Percentiles rank a stretch among this genome's conserved stretches.
phyloP scores from a whole-genome alignment of 2,113 vertebrate genomes.

The Calyptommatus sinebrachiatus region DNA sequence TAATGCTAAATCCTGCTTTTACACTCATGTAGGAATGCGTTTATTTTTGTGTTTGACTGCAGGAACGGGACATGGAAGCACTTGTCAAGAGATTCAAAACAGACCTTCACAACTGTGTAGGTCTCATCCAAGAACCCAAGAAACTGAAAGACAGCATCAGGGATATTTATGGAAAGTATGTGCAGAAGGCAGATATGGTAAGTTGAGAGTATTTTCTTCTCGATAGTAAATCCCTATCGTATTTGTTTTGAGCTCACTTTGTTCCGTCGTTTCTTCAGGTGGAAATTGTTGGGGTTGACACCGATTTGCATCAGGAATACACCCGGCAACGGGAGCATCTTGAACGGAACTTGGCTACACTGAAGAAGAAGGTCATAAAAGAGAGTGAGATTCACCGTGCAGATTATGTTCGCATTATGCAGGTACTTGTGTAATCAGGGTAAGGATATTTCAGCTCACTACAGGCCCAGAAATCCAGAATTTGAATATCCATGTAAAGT shows the following conservation, averaged over 20 bases:
- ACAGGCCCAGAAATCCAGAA: neutral
- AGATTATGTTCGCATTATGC: slow-evolving; percentile 79
- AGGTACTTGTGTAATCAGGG: slow-evolving; percentile 68
- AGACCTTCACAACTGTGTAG: slow-evolving; percentile 82
- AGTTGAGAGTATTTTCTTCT: slow-evolving; percentile 51
- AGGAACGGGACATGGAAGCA: slow-evolving; percentile 79
- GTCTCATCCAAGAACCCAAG: slow-evolving; percentile 82
- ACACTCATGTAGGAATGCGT: slow-evolving; percentile 12
- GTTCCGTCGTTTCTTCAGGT: slow-evolving; percentile 66
- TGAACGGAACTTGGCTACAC: slow-evolving; percentile 77
- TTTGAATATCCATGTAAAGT: neutral
- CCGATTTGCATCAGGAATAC: slow-evolving; percentile 75
- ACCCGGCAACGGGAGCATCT: slow-evolving; percentile 77
- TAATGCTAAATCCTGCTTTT: slow-evolving; percentile 29
- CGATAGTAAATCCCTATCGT: neutral
- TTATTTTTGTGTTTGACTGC: slow-evolving; percentile 36
- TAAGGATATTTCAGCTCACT: neutral
- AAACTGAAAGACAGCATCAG: slow-evolving; percentile 79
- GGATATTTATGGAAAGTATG: slow-evolving; percentile 77
- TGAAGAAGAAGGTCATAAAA: slow-evolving; percentile 78
- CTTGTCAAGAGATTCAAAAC: slow-evolving; percentile 79
- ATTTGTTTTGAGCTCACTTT: neutral
- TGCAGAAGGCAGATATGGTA: slow-evolving; percentile 77
- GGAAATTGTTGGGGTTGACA: slow-evolving; percentile 72
- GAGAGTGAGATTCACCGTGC: slow-evolving; percentile 76